Conservation (phyloP, 2,797 vertebrate species). For the Potorous gilbertii region DNA sequence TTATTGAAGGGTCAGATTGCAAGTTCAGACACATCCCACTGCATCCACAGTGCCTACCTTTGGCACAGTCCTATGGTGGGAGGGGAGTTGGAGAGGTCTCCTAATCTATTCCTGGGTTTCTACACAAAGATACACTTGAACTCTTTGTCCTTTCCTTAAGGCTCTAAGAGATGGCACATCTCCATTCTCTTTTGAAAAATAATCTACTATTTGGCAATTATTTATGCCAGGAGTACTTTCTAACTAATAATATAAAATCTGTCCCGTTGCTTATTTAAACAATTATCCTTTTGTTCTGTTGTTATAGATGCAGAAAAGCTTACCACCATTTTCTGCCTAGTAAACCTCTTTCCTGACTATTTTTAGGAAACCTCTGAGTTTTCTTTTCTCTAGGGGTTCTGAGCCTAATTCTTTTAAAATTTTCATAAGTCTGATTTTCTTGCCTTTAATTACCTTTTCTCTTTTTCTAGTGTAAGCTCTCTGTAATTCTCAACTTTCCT, state of each 20-base stretch:
- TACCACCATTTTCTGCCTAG: background rate
- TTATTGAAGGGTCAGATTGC: background rate
- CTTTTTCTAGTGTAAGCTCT: background rate
- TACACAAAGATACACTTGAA: background rate
- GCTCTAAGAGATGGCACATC: background rate
- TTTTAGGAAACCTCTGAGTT: conserved; percentile 45
- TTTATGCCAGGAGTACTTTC: background rate
- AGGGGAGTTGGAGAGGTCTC: background rate
- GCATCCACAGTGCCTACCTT: background rate
- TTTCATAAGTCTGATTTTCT: conserved; percentile 28
- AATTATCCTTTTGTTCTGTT: conserved; percentile 40
- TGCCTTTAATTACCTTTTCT: background rate
- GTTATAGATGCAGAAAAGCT: conserved; percentile 1
- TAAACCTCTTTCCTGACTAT: conserved; percentile 28
- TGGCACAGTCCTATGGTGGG: background rate
- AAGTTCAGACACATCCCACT: background rate
- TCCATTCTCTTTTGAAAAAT: background rate
- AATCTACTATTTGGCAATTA: background rate
- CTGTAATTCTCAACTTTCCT: conserved; percentile 21
- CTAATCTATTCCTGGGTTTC: background rate
- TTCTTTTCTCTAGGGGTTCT: conserved; percentile 35
- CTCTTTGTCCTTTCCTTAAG: background rate
- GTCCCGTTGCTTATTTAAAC: conserved; percentile 3
- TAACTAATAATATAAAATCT: conserved; percentile 33
- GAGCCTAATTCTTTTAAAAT: conserved; percentile 14